A percentile compares a stretch with the other conserved stretches of the same genome.
Conservation (phyloP, 2,797 vertebrate species). For the Pelobates cultripes region DNA sequence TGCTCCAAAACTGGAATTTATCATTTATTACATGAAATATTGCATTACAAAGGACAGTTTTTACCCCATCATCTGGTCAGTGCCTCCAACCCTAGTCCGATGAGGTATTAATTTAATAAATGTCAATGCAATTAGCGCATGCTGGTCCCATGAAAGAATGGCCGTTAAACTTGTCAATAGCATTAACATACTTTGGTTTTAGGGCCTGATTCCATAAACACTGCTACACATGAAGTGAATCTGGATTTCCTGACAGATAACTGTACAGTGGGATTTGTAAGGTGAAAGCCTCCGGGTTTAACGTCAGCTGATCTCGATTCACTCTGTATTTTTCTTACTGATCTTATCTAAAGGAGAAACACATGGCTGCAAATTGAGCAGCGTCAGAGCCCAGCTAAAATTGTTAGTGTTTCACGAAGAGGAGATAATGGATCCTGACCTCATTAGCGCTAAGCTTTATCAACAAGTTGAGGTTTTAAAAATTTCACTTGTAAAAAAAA, state of each 20-base stretch:
- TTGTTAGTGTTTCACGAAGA: constrained; percentile 52
- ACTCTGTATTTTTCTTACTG: constrained; percentile 66
- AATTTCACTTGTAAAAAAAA: constrained; percentile 52
- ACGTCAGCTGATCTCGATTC: constrained; percentile 57
- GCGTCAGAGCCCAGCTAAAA: constrained; percentile 42
- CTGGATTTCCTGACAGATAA: constrained; percentile 53
- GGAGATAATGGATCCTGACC: constrained; percentile 55
- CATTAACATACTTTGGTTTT: constrained; percentile 9
- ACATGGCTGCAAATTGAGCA: constrained; percentile 66
- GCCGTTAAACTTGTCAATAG: not conserved
- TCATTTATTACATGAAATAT: no score
- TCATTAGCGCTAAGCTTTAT: constrained; percentile 56
- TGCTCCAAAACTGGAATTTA: no score
- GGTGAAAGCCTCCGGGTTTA: constrained; percentile 53
- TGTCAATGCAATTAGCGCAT: not conserved
- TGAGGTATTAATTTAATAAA: not conserved
- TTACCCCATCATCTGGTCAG: no score
- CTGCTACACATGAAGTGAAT: constrained; percentile 45
- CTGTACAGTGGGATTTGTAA: constrained; percentile 53
- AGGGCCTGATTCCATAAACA: constrained; percentile 34
- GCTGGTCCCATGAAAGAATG: not conserved
- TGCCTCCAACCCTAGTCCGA: no score
- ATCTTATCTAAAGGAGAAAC: constrained; percentile 70
- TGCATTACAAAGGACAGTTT: no score
- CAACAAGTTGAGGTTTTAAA: constrained; percentile 54